Percentiles rank a stretch among this genome's conserved stretches.
These are phyloP conservation scores for Steinernema feltiae DNA, from an alignment of 1,140 invertebrate species.

Conservation along the genomic window DNA sequence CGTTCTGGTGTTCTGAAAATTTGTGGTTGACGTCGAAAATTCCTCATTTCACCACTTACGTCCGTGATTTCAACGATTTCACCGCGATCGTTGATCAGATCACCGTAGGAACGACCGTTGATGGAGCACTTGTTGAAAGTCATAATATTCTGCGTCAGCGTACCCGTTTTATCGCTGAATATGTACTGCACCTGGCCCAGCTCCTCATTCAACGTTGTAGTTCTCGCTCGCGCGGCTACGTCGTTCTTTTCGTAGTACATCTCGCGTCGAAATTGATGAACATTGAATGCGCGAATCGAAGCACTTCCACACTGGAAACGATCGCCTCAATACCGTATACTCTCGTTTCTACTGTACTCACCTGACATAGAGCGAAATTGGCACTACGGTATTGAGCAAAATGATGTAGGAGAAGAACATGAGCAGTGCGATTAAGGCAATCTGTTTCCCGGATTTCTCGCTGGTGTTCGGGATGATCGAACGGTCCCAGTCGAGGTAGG, in stretches of 20 bases:
- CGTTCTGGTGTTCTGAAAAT: constrained; percentile 39
- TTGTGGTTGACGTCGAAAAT: constrained; percentile 1
- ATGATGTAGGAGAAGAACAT: constrained; percentile 99
- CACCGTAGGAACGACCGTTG: constrained; percentile 81
- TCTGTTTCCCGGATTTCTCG: constrained; percentile 31
- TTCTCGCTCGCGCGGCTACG: constrained; percentile 88
- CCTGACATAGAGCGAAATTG: constrained; percentile 98
- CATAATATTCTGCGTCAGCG: constrained; percentile 95
- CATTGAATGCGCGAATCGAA: constrained; percentile 90
- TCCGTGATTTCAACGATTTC: constrained; percentile 78
- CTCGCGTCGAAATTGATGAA: constrained; percentile 90
- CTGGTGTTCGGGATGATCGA: constrained; percentile 70
- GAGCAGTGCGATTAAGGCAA: constrained; percentile 79
- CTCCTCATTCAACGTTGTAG: constrained; percentile 96
- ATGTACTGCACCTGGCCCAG: constrained; percentile 83
- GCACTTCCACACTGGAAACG: constrained; percentile 75
- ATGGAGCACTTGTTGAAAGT: constrained; percentile 99
- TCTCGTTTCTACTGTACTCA: constrained; percentile 60
- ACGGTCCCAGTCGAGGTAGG: constrained; percentile 87
- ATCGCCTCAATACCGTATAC: too few relatives aligned
- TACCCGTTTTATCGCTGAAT: constrained; percentile 98
- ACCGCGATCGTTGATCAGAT: constrained; percentile 77
- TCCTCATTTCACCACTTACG: constrained; percentile 17
- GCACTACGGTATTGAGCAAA: constrained; percentile 97
- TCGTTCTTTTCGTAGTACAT: constrained; percentile 82